Percentiles rank a stretch among this genome's conserved stretches.
Evolutionary conservation across 2,113 vertebrate species (phyloP).

Genomic region (Elgaria multicarinata): DNA sequence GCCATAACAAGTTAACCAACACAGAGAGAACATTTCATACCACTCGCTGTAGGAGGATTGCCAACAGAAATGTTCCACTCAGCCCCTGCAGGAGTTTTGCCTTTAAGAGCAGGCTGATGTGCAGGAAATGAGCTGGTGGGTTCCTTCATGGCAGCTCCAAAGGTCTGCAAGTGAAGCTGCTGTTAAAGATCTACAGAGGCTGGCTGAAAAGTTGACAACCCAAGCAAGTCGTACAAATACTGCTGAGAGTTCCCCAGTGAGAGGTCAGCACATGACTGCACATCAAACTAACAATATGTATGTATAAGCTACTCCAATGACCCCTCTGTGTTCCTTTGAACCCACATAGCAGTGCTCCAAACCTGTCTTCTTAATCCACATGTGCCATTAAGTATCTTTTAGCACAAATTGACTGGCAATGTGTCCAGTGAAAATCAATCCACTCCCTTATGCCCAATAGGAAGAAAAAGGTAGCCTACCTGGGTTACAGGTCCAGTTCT

Average conservation of each 20-base stretch:
- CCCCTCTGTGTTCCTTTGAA: not conserved
- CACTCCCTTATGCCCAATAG: not conserved
- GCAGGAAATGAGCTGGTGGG: not conserved
- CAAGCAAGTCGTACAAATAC: not conserved
- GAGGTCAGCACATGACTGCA: not conserved
- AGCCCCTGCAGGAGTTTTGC: not conserved
- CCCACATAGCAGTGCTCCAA: not conserved
- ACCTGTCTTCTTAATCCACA: not conserved
- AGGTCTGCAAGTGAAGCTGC: not conserved
- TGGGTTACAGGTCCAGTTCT: conserved; percentile 51
- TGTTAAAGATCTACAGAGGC: not conserved
- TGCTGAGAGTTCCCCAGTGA: not conserved
- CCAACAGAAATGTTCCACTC: not conserved
- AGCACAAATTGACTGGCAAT: not conserved
- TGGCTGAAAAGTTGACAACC: not conserved
- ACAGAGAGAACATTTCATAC: not conserved
- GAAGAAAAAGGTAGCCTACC: conserved; percentile 71
- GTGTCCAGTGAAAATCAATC: not conserved
- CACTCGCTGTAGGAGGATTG: not conserved
- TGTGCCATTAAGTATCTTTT: not conserved
- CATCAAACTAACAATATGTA: not conserved
- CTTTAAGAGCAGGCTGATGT: not conserved
- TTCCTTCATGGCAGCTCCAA: not conserved
- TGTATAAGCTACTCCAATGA: not conserved
- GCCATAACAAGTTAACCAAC: not conserved